Base-by-base conservation (phyloP, 2,888 invertebrate species). In the Calameuta pallipes region DNA sequence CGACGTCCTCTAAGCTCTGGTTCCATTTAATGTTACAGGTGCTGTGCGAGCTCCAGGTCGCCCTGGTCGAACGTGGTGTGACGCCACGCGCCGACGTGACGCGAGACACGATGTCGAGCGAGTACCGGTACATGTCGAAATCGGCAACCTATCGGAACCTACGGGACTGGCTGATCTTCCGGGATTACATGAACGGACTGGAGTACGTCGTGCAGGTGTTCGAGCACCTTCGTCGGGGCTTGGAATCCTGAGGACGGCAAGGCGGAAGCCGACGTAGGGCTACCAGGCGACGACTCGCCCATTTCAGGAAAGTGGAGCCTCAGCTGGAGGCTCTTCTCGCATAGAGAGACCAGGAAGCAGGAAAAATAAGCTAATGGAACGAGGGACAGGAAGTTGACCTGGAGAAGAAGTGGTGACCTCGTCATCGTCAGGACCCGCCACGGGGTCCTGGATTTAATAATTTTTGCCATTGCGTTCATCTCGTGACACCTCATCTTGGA, bases 21-120 rank as follows among this genome's bases (percentile, higher is more conserved):
- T 74, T 23, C 37, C 23, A 36, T 37, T 11, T 74, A 4, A 71
- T 80, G 79, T 87, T 85, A 15, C 91, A 93, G 92, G 93, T 96
- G 4, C 93, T 96, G 75, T 96, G 96, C 89, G 94, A 95, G 89
- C 92, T 96, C 76, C 94, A 94, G 91, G 93, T 94, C 88, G 93
- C 92, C 83, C 80, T 93, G 88, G 92, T 93, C 11, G 91, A 92
- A 77, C 90, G 90, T 6, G 87, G 86, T 4, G 86, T 90, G 11
- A 80, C 83, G 11, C 83, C 84, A 3, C 87, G 90, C 6, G 83
- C 85, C 15, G 92, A 93, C 85, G 91, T 93, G 11, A 87, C 86
- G 4, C 90, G 93, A 4, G 92, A 92, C 73, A 88, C 91, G 36
- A 93, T 94, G 93, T 85, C 90, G 9, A 83, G 86, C 12, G 90